Conservation (phyloP, 1,140 invertebrate species). For the Cherax destructor region DNA sequence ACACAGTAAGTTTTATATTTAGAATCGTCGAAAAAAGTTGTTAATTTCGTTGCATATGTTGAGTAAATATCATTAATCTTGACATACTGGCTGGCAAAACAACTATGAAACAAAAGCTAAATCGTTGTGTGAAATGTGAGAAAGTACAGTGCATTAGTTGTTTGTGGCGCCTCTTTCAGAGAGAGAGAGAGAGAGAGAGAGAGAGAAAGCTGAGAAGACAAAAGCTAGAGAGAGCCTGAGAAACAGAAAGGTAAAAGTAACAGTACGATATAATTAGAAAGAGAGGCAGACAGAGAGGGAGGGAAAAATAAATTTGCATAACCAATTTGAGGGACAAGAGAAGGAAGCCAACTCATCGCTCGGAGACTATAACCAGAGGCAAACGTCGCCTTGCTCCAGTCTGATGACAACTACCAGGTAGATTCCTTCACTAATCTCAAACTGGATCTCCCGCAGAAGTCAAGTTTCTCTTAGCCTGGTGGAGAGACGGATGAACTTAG, state of each 20-base stretch:
- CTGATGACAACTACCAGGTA: not conserved
- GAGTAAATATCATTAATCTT: not conserved
- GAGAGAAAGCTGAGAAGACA: not conserved
- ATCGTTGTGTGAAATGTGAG: slow-evolving; percentile 18
- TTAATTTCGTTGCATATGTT: not conserved
- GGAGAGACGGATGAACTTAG: no score
- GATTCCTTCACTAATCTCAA: no score
- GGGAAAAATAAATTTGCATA: no score
- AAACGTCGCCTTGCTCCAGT: not conserved
- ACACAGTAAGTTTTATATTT: no score
- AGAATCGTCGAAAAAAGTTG: no score
- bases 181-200: not conserved
- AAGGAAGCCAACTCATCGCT: no score
- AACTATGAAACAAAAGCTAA: not conserved
- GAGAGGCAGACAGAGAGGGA: not conserved
- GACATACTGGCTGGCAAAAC: not conserved
- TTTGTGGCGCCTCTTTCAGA: not conserved
- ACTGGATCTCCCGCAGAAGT: no score
- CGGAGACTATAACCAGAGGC: not conserved
- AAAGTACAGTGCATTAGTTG: not conserved
- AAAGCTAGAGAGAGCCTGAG: no score
- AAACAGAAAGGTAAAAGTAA: no score
- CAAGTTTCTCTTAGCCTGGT: no score
- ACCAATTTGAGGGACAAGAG: no score
- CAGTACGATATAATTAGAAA: no score